Evolutionary conservation across 2,113 vertebrate genomes (phyloP).

Genomic region (Nothoprocta pentlandii): DNA sequence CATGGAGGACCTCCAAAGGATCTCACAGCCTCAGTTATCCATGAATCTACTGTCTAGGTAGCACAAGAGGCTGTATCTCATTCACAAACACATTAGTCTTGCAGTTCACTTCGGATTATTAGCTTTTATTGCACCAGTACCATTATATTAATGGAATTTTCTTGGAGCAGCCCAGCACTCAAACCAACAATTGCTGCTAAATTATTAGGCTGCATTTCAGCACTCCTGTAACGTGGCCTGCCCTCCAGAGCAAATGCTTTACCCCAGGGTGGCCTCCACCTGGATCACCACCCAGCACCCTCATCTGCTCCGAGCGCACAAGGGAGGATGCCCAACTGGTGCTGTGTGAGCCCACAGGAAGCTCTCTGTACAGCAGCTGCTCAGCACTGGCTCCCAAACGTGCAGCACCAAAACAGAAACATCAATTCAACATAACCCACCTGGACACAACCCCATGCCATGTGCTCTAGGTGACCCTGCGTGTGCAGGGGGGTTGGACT

Average conservation of each 20-base stretch:
- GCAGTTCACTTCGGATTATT: background rate
- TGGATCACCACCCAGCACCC: background rate
- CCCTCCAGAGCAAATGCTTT: background rate
- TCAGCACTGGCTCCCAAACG: background rate
- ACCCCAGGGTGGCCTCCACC: background rate
- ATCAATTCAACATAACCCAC: background rate
- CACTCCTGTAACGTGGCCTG: background rate
- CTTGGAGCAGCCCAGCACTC: conserved; percentile 28
- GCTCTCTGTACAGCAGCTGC: background rate
- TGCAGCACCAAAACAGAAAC: background rate
- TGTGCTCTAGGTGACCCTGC: no score
- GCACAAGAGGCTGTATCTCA: background rate
- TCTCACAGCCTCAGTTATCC: background rate
- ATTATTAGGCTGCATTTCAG: conserved; percentile 32
- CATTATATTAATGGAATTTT: conserved; percentile 40
- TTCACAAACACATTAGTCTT: background rate
- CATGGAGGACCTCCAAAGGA: background rate
- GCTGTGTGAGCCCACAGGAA: background rate
- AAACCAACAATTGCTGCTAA: background rate
- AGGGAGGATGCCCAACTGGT: background rate
- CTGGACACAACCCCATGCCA: no score
- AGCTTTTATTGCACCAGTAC: background rate
- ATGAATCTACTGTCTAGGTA: background rate
- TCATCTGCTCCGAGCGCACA: background rate
- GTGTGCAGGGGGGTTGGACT: no score